Evolutionary conservation across 1,140 invertebrate species (phyloP).

Genomic region (Sitodiplosis mosellana): DNA sequence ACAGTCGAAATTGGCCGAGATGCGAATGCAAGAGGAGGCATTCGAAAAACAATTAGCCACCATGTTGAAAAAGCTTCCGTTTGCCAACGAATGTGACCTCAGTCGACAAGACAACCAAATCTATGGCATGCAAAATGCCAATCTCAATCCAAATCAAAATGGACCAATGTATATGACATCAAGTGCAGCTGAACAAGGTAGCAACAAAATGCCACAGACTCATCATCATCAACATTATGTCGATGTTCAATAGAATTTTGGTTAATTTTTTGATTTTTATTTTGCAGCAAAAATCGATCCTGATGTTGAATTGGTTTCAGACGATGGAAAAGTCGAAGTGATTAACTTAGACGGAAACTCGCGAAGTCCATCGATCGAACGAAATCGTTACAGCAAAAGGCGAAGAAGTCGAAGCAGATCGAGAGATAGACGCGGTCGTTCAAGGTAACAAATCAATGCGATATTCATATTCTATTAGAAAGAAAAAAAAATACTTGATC

Average conservation of each 20-base stretch:
- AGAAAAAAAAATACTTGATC: too few relatives aligned
- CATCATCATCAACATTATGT: too few relatives aligned
- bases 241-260: too few relatives aligned
- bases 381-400: slow-evolving; percentile 27
- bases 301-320: slow-evolving; percentile 30
- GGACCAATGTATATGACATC: too few relatives aligned
- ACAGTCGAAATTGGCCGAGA: slow-evolving; percentile 44
- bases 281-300: slow-evolving; percentile 11
- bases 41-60: slow-evolving; percentile 57
- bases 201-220: too few relatives aligned
- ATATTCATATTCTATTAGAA: too few relatives aligned
- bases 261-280: too few relatives aligned
- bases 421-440: slow-evolving; percentile 24
- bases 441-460: slow-evolving; percentile 29
- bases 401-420: slow-evolving; percentile 28
- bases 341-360: slow-evolving; percentile 32
- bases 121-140: not conserved
- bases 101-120: slow-evolving; percentile 20
- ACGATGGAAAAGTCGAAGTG: slow-evolving; percentile 28
- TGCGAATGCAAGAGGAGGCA: slow-evolving; percentile 58
- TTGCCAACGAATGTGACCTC: slow-evolving; percentile 46
- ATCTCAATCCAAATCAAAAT: not conserved
- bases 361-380: slow-evolving; percentile 35
- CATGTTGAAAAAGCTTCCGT: slow-evolving; percentile 37
- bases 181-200: not conserved